Percentiles rank a stretch among this genome's conserved stretches.
Conservation (phyloP, 2,888 invertebrate species). For the Habroteleia sp. region DNA sequence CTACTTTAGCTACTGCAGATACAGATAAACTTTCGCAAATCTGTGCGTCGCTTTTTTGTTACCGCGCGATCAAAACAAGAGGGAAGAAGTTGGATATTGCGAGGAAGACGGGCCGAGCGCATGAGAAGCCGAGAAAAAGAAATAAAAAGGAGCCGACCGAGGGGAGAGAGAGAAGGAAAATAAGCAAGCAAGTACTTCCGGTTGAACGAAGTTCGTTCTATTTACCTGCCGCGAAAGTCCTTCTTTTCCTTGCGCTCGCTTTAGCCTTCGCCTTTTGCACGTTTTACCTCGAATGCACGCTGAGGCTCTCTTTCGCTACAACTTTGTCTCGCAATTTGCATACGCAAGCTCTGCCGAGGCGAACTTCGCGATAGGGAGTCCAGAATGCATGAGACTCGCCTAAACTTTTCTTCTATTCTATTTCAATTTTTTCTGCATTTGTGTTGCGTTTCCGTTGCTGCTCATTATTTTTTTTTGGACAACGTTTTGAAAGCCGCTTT, state of each 20-base stretch:
- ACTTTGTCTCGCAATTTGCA: slow-evolving; percentile 56
- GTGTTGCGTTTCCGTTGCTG: no score
- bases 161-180: slow-evolving; percentile 4
- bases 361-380: slow-evolving; percentile 51
- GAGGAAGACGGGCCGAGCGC: neutral
- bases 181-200: slow-evolving; percentile 45
- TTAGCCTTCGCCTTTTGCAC: slow-evolving; percentile 43
- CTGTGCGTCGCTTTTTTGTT: slow-evolving; percentile 19
- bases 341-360: slow-evolving; percentile 30
- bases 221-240: slow-evolving; percentile 19
- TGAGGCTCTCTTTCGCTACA: slow-evolving; percentile 50
- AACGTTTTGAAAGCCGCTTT: no score
- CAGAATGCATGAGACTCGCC: slow-evolving; percentile 32
- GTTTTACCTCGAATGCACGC: slow-evolving; percentile 41
- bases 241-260: slow-evolving; percentile 13
- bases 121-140: neutral
- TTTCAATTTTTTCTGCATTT: no score
- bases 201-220: slow-evolving; percentile 33
- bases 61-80: neutral
- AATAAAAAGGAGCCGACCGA: no score
- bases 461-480: no score
- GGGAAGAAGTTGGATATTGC: neutral
- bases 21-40: slow-evolving; percentile 23
- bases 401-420: slow-evolving; percentile 21
- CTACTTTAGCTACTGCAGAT: slow-evolving; percentile 11